Conservation (phyloP, 2,113 vertebrate species). For the Lophius piscatorius region DNA sequence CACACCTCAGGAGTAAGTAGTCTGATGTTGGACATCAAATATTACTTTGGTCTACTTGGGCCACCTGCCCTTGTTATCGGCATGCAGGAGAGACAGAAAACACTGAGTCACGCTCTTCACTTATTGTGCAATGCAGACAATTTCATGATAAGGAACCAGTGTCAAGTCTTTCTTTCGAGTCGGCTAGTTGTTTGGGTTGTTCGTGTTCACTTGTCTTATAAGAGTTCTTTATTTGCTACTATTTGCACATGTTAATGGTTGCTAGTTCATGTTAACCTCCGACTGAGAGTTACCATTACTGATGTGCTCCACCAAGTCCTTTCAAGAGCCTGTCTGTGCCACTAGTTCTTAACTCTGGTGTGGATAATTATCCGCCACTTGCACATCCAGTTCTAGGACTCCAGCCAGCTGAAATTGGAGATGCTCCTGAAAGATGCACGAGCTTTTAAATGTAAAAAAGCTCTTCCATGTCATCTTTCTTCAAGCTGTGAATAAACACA, state of each 20-base stretch:
- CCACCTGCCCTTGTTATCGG: conserved; percentile 61
- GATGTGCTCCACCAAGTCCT: conserved; percentile 67
- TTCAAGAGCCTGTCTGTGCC: conserved; percentile 63
- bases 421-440: conserved; percentile 78
- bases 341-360: conserved; percentile 82
- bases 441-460: conserved; percentile 77
- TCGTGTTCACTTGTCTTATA: neutral
- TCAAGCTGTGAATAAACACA: conserved; percentile 65
- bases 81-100: conserved; percentile 51
- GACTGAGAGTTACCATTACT: conserved; percentile 39
- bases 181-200: neutral
- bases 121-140: conserved; percentile 8
- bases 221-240: conserved; percentile 1
- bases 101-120: conserved; percentile 42
- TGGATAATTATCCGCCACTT: conserved; percentile 74
- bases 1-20: conserved; percentile 63
- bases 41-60: conserved; percentile 55
- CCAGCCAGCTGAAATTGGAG: conserved; percentile 76
- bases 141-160: conserved; percentile 27
- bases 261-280: conserved; percentile 9
- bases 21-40: conserved; percentile 74
- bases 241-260: neutral
- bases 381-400: conserved; percentile 66
- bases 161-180: conserved; percentile 42
- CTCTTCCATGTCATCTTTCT: conserved; percentile 63